Conservation (phyloP, 2,113 vertebrate genomes). For the Pelecanoides urinatrix region DNA sequence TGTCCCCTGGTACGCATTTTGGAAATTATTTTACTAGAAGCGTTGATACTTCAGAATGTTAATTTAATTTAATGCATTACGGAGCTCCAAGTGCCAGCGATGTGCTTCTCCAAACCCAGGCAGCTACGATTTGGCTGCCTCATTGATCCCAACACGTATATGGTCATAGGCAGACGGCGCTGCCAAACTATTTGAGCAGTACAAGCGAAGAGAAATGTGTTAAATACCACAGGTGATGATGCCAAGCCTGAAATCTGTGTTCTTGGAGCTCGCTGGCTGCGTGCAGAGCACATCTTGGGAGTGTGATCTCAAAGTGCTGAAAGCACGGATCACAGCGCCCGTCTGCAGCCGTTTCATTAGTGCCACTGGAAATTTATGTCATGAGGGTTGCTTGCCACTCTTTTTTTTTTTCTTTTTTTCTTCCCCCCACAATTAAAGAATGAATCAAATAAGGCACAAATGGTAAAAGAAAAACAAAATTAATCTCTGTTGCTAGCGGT, state of each 20-base stretch:
- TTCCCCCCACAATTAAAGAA: background rate
- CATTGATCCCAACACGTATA: fast-evolving
- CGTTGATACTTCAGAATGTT: background rate
- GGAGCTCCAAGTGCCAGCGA: background rate
- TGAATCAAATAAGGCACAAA: background rate
- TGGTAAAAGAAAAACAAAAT: background rate
- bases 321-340: background rate
- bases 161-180: fast-evolving
- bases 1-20: background rate
- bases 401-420: no score
- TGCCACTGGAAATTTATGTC: background rate
- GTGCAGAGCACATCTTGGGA: background rate
- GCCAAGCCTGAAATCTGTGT: background rate
- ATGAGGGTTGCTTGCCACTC: background rate
- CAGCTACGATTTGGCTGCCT: background rate
- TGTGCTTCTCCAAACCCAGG: background rate
- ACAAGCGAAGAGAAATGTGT: background rate
- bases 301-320: background rate
- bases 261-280: background rate
- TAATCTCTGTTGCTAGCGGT: background rate
- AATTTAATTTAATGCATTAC: fast-evolving
- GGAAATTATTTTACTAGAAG: background rate
- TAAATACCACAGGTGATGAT: background rate
- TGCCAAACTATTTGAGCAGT: background rate
- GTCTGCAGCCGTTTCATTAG: background rate